phyloP scores from a whole-genome alignment of 64 coral and sea anemone genomes.

The Trachythela sp. region DNA sequence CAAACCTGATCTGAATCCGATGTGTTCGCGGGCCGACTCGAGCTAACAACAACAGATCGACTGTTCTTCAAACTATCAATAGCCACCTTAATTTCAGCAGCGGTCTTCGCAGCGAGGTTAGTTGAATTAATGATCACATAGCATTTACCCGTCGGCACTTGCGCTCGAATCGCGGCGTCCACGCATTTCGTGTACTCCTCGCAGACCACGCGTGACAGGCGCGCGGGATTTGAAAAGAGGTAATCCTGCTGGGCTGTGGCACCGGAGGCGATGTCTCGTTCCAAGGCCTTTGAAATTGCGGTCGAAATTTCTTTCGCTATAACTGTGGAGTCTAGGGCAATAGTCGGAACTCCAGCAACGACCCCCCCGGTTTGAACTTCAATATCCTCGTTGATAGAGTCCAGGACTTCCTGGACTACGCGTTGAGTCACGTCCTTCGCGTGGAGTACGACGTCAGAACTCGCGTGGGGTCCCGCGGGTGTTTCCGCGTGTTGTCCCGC shows the following conservation, averaged over 20 bases:
- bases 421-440: neutral
- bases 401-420: neutral
- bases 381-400: neutral
- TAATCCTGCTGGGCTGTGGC: neutral
- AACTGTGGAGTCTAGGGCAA: neutral
- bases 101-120: neutral
- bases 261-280: neutral
- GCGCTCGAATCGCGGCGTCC: neutral
- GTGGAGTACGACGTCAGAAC: neutral
- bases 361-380: slow-evolving; percentile 9
- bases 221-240: neutral
- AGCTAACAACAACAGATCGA: neutral
- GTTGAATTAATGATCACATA: neutral
- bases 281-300: neutral
- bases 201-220: neutral
- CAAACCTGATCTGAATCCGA: neutral
- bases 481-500: neutral
- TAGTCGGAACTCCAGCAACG: neutral
- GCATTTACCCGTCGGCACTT: neutral
- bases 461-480: neutral
- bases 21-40: neutral
- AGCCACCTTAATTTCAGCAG: neutral
- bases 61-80: neutral
- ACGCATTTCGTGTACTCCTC: neutral
- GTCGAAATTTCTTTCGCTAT: neutral